Conservation (phyloP, 2,113 vertebrate genomes). For the Neodon shergylaensis region DNA sequence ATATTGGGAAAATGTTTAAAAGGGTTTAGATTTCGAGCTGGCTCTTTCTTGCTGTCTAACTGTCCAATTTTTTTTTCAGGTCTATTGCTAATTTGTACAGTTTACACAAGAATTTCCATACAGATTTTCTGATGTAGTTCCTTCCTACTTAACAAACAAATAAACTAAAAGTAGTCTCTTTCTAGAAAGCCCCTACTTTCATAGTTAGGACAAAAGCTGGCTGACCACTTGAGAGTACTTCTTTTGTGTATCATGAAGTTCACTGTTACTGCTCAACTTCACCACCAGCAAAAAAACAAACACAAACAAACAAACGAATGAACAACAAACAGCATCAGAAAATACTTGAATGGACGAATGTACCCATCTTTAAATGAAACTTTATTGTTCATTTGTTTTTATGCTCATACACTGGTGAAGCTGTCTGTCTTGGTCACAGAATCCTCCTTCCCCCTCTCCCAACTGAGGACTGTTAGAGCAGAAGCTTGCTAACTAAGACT, state of each 20-base stretch:
- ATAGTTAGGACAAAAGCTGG: conserved; percentile 54
- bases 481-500: background rate
- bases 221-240: background rate
- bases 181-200: conserved; percentile 29
- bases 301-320: background rate
- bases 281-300: background rate
- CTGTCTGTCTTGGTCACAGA: background rate
- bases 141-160: conserved; percentile 46
- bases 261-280: background rate
- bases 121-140: background rate
- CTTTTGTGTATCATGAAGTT: background rate
- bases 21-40: background rate
- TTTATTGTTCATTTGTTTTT: background rate
- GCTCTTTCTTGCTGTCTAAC: conserved; percentile 16
- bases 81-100: background rate
- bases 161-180: conserved; percentile 36
- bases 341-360: background rate
- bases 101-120: conserved; percentile 29
- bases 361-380: background rate
- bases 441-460: no score
- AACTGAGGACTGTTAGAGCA: background rate
- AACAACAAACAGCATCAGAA: background rate
- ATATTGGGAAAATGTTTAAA: background rate
- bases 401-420: background rate
- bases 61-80: background rate